Percentiles rank a stretch among this genome's conserved stretches.
Evolutionary conservation across 2,113 vertebrate genomes (phyloP).

Genomic region (Rhinolophus ferrumequinum): DNA sequence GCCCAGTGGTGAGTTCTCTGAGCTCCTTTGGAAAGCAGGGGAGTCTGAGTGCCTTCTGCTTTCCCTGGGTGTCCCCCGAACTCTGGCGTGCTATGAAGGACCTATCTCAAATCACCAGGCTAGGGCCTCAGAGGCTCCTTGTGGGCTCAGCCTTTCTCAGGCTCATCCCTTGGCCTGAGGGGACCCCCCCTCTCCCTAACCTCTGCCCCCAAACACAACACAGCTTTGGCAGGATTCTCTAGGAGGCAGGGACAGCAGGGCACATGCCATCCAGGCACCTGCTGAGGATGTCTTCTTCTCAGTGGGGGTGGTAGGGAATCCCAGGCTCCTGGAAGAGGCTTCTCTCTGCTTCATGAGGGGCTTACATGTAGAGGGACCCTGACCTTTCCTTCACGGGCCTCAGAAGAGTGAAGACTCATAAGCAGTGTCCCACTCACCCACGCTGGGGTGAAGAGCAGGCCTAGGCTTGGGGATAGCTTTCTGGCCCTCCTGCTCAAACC

Average conservation of each 20-base stretch:
- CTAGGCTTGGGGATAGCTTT: neutral
- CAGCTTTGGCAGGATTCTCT: neutral
- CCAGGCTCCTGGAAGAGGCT: neutral
- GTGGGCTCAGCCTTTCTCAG: neutral
- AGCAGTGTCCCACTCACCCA: neutral
- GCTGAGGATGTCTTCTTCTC: neutral
- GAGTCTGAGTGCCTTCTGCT: neutral
- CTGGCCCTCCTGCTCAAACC: neutral
- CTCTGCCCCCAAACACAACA: neutral
- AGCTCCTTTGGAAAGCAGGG: neutral
- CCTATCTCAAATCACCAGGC: neutral
- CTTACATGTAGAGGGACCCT: neutral
- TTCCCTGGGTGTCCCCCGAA: neutral
- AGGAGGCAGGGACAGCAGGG: neutral
- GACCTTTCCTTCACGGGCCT: neutral
- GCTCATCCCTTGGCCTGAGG: neutral
- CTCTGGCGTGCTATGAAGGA: neutral
- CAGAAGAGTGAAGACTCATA: neutral
- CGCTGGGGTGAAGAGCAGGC: neutral
- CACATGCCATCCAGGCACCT: neutral
- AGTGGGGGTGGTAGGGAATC: neutral
- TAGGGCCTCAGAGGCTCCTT: neutral
- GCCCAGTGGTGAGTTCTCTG: neutral
- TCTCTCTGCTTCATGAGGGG: neutral
- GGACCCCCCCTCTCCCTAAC: too few species aligned